Evolutionary conservation across 2,797 vertebrate genomes (phyloP), one percentile per base, ranked within the genome.

Genomic region (Peromyscus attwateri): DNA sequence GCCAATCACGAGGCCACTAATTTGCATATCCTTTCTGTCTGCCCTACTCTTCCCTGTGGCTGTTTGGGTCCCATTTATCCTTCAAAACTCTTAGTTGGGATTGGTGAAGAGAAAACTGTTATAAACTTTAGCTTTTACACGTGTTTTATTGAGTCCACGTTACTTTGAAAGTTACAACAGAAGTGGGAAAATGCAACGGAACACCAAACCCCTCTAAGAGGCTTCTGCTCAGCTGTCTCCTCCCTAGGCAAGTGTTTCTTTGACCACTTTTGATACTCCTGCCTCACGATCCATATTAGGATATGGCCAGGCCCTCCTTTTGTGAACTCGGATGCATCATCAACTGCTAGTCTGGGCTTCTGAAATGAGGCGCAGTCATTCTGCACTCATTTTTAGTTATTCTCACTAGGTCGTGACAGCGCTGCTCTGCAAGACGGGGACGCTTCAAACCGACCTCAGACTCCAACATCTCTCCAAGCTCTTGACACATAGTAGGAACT

Each of bases 81-180:
- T 66, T 92, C 43, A 46, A 68, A 75, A 77, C 31, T 87, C 52
- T 79, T 31, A 66, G 1, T 27, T 55, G 16, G 27, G 5, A 70
- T 37, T 73, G 82, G 3, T 81, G 43, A 66, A 4, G 7, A 14
- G 73, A 70, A 4, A 34, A 4, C 27, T 80, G 83, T 81, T 92
- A 79, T 46, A 31, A 85, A 12, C 21, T 87, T 31, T n/a, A 29
- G 16, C 7, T 95, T 95, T 93, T 49, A 10, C 64, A 6, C 29
- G n/a, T 71, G 64, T 80, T 64, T 52, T n/a, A 17, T 11, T 12
- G 27, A 91, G 34, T 52, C 7, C 10, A 4, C 6, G 13, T 95
- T 68, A 55, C 17, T 73, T 93, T 71, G 75, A 92, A 16, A 83
- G 8, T 52, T 40, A 52, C 82, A 79, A 68, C 29, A 76, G 90